These are phyloP conservation scores for Platyscapa corneri DNA, from an alignment of 1,140 invertebrate genomes.

Conservation along the genomic window DNA sequence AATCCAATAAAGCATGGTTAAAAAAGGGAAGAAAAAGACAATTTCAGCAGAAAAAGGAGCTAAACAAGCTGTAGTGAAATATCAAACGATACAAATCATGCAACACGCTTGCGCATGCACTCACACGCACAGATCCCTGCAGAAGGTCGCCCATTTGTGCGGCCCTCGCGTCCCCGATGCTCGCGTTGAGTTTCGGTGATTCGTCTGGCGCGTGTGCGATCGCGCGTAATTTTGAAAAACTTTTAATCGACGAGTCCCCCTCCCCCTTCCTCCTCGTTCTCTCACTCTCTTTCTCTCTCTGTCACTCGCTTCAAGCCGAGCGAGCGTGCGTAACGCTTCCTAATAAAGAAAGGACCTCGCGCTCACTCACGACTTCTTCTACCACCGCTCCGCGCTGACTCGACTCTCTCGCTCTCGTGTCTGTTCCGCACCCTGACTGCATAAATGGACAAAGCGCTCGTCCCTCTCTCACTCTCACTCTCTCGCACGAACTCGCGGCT, in stretches of 20 bases:
- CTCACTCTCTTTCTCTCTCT: slow-evolving; percentile 9
- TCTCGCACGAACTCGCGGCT: neutral
- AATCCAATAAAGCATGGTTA: neutral
- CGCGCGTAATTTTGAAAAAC: slow-evolving; percentile 47
- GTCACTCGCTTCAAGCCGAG: neutral
- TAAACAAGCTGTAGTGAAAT: slow-evolving; percentile 10
- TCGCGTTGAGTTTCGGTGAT: slow-evolving; percentile 5
- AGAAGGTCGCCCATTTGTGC: slow-evolving; percentile 25
- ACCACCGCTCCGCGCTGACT: slow-evolving; percentile 2
- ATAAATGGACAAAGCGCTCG: slow-evolving; percentile 49
- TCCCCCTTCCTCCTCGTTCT: neutral
- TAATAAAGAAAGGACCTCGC: slow-evolving; percentile 55
- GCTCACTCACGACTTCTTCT: slow-evolving; percentile 35
- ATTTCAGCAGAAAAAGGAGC: slow-evolving; percentile 5
- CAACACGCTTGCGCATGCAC: neutral
- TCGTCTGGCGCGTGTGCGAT: neutral
- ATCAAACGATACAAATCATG: neutral
- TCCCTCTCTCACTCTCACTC: neutral
- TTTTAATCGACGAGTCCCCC: slow-evolving; percentile 20
- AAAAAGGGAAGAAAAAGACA: neutral
- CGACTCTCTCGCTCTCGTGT: slow-evolving; percentile 27
- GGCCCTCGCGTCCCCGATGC: neutral
- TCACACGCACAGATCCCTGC: neutral
- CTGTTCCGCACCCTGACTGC: slow-evolving; percentile 46
- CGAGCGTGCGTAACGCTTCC: slow-evolving; percentile 46